Evolutionary conservation across 2,888 invertebrate genomes (phyloP).

Genomic region (Chydorus sphaericus): DNA sequence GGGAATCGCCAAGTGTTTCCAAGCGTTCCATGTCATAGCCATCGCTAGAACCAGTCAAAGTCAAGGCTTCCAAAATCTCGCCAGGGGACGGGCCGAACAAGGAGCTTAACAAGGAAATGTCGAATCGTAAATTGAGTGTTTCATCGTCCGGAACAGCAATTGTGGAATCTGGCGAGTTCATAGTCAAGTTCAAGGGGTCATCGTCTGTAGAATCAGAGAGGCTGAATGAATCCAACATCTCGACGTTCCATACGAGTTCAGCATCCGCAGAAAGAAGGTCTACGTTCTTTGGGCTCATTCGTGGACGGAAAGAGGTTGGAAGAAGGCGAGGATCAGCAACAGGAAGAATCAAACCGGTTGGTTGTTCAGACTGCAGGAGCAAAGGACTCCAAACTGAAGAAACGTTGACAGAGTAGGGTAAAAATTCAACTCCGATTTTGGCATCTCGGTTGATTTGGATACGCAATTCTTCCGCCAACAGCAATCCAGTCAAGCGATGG

Average conservation of each 20-base stretch:
- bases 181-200: too few species aligned
- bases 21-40: slow-evolving; percentile 62
- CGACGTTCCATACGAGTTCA: background rate
- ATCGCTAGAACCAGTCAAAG: slow-evolving; percentile 44
- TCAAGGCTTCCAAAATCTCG: slow-evolving; percentile 2
- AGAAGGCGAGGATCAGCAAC: background rate
- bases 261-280: background rate
- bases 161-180: too few species aligned
- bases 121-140: background rate
- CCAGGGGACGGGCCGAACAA: slow-evolving; percentile 2
- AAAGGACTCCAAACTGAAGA: background rate
- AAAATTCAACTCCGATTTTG: background rate
- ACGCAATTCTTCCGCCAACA: slow-evolving; percentile 10
- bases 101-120: background rate
- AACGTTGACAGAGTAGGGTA: background rate
- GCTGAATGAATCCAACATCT: background rate
- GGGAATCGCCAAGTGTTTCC: slow-evolving; percentile 80
- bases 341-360: background rate
- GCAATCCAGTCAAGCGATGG: slow-evolving; percentile 5
- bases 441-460: background rate
- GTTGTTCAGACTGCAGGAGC: background rate
- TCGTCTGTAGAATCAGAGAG: too few species aligned
- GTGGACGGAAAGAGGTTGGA: background rate
- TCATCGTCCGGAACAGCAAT: background rate
- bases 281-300: background rate